A percentile compares a stretch with the other conserved stretches of the same genome.
Conservation (phyloP, 2,113 vertebrate genomes). For the Aspidoscelis tigris region DNA sequence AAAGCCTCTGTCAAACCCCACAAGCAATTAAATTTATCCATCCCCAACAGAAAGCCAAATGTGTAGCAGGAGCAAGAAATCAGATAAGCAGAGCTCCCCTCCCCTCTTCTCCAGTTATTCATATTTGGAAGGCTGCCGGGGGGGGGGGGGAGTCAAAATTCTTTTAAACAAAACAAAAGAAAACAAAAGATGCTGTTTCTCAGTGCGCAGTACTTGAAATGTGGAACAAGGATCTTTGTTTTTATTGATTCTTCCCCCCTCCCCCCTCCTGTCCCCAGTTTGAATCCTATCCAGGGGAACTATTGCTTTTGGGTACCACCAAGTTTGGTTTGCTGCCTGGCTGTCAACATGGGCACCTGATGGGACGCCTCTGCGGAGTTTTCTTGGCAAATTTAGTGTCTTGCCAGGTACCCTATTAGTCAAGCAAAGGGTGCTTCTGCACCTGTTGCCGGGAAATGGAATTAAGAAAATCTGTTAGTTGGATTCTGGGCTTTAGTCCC, state of each 20-base stretch:
- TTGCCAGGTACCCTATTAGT: too few relatives aligned
- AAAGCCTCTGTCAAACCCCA: constrained; percentile 51
- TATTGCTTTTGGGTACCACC: not conserved
- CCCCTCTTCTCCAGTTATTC: constrained; percentile 11
- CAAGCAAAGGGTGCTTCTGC: too few relatives aligned
- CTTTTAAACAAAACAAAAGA: constrained; percentile 3
- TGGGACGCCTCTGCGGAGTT: too few relatives aligned
- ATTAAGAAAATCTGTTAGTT: too few relatives aligned
- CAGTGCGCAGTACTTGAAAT: not conserved
- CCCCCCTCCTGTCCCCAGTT: too few relatives aligned
- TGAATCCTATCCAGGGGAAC: too few relatives aligned
- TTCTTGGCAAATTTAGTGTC: too few relatives aligned
- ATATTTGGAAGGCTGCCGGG: not conserved
- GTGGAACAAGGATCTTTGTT: not conserved
- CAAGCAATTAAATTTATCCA: constrained; percentile 61
- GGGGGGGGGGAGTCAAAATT: too few relatives aligned
- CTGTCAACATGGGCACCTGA: too few relatives aligned
- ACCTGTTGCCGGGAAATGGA: too few relatives aligned
- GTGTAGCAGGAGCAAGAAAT: constrained; percentile 50
- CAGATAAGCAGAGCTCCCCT: constrained; percentile 38
- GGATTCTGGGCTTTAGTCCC: not conserved
- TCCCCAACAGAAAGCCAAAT: constrained; percentile 52
- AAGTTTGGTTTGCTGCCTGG: too few relatives aligned
- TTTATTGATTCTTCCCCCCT: not conserved
- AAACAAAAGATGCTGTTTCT: not conserved